Percentiles rank a stretch among this genome's conserved stretches.
Conservation (phyloP, 2,113 vertebrate genomes). For the Diadophis punctatus region DNA sequence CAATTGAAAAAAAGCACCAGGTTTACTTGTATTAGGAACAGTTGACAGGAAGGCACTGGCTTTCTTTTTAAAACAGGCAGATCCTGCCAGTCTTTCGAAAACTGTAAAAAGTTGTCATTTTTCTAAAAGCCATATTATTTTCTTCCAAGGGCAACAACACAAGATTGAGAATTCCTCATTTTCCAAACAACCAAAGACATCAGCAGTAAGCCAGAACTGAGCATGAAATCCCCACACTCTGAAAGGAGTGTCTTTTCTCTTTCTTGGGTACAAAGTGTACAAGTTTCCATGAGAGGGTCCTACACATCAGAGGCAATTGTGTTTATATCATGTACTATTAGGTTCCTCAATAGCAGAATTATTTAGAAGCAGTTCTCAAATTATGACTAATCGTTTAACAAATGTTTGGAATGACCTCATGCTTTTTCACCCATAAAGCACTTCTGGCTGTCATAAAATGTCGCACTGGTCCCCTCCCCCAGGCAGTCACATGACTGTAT, state of each 20-base stretch:
- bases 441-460: too few species aligned
- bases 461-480: too few species aligned
- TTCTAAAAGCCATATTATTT: slow-evolving; percentile 2
- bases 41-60: not conserved
- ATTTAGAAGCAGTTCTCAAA: not conserved
- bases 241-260: not conserved
- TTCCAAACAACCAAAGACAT: not conserved
- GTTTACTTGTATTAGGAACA: not conserved
- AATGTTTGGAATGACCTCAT: too few species aligned
- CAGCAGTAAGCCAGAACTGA: not conserved
- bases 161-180: not conserved
- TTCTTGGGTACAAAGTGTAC: not conserved
- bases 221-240: not conserved
- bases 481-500: too few species aligned
- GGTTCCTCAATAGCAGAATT: not conserved
- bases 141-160: not conserved
- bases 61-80: not conserved
- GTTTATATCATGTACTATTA: not conserved
- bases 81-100: slow-evolving; percentile 29
- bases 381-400: too few species aligned
- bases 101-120: slow-evolving; percentile 11
- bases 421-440: too few species aligned
- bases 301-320: not conserved
- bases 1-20: not conserved
- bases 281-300: not conserved